A percentile compares a stretch with the other conserved stretches of the same genome.
These are phyloP conservation scores for Ciconia nigra DNA, from an alignment of 2,797 vertebrate genomes.

Conservation along the genomic window DNA sequence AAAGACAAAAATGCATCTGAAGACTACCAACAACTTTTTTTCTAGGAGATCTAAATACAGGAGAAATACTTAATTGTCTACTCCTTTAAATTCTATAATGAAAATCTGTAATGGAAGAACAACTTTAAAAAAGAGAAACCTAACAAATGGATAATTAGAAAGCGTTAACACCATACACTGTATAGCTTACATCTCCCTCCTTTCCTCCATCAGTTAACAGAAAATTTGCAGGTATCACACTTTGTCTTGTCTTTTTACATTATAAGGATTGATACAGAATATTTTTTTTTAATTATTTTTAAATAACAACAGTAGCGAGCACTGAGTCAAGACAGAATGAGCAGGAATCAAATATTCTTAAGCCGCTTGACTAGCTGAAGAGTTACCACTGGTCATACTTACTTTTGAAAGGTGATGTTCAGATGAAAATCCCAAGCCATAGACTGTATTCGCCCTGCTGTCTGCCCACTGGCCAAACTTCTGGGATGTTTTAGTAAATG, in stretches of 20 bases:
- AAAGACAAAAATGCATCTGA: not conserved
- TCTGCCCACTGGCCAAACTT: conserved; percentile 99
- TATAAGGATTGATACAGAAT: not conserved
- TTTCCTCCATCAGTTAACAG: not conserved
- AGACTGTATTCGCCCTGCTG: conserved; percentile 96
- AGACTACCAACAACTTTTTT: not conserved
- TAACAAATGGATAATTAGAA: not conserved
- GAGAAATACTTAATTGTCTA: not conserved
- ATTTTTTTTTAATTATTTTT: not conserved
- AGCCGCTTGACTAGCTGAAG: not conserved
- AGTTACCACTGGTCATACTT: conserved; percentile 46
- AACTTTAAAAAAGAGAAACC: not conserved
- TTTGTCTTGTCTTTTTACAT: not conserved
- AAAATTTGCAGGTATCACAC: not conserved
- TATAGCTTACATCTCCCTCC: not conserved
- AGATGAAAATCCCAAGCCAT: conserved; percentile 97
- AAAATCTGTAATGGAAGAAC: not conserved
- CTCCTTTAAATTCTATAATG: not conserved
- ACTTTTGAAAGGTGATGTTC: conserved; percentile 97
- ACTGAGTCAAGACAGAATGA: fast-evolving
- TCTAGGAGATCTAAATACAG: not conserved
- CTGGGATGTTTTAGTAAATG: conserved; percentile 99
- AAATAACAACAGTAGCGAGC: not conserved
- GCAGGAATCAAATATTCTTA: not conserved
- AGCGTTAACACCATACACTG: not conserved